phyloP scores from a whole-genome alignment of 37 sponge, comb jelly and placozoan genomes.

The Halisarca cf. caerulea region DNA sequence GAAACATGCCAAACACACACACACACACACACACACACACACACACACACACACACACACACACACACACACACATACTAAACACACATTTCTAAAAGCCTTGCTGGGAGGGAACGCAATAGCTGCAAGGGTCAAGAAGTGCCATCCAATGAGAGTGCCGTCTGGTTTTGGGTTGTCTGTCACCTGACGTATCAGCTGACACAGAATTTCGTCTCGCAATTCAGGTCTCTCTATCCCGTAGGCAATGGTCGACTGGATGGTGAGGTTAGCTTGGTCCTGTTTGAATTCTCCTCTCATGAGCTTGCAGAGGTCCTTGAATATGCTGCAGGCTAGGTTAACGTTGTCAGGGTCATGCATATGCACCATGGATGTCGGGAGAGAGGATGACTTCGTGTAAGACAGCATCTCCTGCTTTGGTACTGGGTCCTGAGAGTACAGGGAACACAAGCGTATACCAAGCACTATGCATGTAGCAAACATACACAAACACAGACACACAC shows the following conservation, averaged over 20 bases:
- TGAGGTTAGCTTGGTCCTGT: conserved; percentile 75
- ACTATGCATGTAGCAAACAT: neutral
- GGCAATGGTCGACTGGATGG: conserved; percentile 91
- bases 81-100: conserved; percentile 84
- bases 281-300: conserved; percentile 79
- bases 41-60: too few species aligned
- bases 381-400: conserved; percentile 56
- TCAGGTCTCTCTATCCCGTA: conserved; percentile 91
- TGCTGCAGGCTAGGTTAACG: conserved; percentile 90
- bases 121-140: conserved; percentile 80
- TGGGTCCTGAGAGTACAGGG: conserved; percentile 52
- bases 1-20: too few species aligned
- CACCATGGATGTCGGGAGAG: conserved; percentile 86
- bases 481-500: too few species aligned
- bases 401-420: conserved; percentile 89
- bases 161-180: conserved; percentile 88
- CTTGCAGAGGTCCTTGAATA: conserved; percentile 93
- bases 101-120: conserved; percentile 91
- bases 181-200: conserved; percentile 90
- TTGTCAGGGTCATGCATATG: conserved; percentile 98
- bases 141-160: conserved; percentile 73
- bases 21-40: too few species aligned
- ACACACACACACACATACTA: too few species aligned
- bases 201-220: conserved; percentile 93
- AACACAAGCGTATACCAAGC: too few species aligned